These are phyloP conservation scores for Leptestheria dahalacensis DNA, from an alignment of 1,140 invertebrate genomes.

Conservation along the genomic window DNA sequence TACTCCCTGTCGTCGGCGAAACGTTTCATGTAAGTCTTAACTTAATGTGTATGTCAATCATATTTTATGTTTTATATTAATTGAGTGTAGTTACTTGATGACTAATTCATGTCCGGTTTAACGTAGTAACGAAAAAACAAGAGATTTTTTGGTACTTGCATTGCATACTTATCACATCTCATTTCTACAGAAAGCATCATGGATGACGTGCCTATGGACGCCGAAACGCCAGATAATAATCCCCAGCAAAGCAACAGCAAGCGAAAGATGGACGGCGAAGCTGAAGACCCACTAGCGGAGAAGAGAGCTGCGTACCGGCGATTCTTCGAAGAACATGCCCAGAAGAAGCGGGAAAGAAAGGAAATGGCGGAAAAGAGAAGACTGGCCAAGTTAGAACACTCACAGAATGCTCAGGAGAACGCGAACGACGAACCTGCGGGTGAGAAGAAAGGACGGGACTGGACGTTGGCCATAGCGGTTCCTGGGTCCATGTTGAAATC, in stretches of 20 bases:
- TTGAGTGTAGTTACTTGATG: too few relatives aligned
- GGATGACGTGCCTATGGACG: not conserved
- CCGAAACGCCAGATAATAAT: too few relatives aligned
- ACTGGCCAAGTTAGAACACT: not conserved
- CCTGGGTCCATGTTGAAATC: conserved; percentile 93
- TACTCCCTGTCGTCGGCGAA: too few relatives aligned
- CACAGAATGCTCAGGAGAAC: not conserved
- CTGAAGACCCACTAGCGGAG: not conserved
- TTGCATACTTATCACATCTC: too few relatives aligned
- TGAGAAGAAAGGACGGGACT: conserved; percentile 10
- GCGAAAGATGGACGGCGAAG: not conserved
- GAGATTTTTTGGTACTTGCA: too few relatives aligned
- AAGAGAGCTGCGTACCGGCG: not conserved
- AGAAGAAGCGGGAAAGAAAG: not conserved
- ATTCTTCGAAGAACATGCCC: not conserved
- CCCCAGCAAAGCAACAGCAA: not conserved
- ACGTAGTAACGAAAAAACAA: too few relatives aligned
- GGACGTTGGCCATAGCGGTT: conserved; percentile 76
- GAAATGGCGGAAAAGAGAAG: not conserved
- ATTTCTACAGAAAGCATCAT: too few relatives aligned
- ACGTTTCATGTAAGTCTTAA: too few relatives aligned
- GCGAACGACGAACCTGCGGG: not conserved
- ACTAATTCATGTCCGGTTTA: too few relatives aligned
- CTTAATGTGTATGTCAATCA: too few relatives aligned
- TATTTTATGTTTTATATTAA: too few relatives aligned